These are phyloP conservation scores for Drosophila mettleri DNA, from an alignment of 2,888 invertebrate species.

Conservation along the genomic window DNA sequence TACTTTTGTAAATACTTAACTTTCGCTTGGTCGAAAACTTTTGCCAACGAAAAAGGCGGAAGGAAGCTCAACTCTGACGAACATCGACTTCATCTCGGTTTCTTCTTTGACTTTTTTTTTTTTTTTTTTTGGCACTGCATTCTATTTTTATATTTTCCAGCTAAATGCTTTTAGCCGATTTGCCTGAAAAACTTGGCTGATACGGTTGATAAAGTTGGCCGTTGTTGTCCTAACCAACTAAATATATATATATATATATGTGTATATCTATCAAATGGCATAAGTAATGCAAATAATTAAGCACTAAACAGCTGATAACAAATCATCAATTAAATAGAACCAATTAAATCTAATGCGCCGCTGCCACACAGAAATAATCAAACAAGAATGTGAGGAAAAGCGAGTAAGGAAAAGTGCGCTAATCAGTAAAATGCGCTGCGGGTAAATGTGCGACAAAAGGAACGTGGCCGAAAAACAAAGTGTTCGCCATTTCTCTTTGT, in stretches of 20 bases:
- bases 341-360: conserved; percentile 70
- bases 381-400: conserved; percentile 1
- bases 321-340: conserved; percentile 71
- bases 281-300: conserved; percentile 67
- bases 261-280: conserved; percentile 21
- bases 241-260: neutral
- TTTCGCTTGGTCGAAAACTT: conserved; percentile 62
- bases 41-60: conserved; percentile 36
- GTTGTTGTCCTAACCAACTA: conserved; percentile 6
- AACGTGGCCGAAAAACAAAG: conserved; percentile 56
- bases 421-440: conserved; percentile 49
- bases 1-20: conserved; percentile 63
- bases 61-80: conserved; percentile 31
- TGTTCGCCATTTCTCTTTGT: conserved; percentile 74
- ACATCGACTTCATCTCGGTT: conserved; percentile 32
- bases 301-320: conserved; percentile 74
- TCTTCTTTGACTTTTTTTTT: neutral
- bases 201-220: conserved; percentile 45
- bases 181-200: conserved; percentile 51
- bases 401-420: conserved; percentile 40
- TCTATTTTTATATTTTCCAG: conserved; percentile 14
- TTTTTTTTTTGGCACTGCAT: conserved; percentile 16
- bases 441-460: conserved; percentile 46
- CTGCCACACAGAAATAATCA: conserved; percentile 28
- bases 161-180: conserved; percentile 74